Evolutionary conservation across 2,888 invertebrate species (phyloP).

Genomic region (Drosophila falleni): DNA sequence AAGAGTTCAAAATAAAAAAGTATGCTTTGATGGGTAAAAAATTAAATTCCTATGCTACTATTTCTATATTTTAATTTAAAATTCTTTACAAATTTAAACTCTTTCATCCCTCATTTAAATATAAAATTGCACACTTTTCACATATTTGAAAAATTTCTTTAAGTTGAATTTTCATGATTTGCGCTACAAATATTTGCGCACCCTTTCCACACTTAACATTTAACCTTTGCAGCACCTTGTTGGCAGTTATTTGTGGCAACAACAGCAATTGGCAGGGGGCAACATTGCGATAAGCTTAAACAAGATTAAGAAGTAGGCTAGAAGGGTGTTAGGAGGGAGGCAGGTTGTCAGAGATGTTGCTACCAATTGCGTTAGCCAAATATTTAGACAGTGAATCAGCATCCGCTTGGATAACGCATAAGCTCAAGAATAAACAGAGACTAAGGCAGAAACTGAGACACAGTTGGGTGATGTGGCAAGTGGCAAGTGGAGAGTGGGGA

Average conservation of each 20-base stretch:
- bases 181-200: slow-evolving; percentile 45
- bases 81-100: background rate
- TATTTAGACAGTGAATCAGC: slow-evolving; percentile 50
- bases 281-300: slow-evolving; percentile 46
- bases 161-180: slow-evolving; percentile 28
- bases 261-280: slow-evolving; percentile 6
- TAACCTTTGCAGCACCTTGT: slow-evolving; percentile 19
- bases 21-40: background rate
- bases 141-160: slow-evolving; percentile 12
- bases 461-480: slow-evolving; percentile 2
- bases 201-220: slow-evolving; percentile 2
- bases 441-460: slow-evolving; percentile 7
- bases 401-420: slow-evolving; percentile 38
- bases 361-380: slow-evolving; percentile 44
- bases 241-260: slow-evolving; percentile 51
- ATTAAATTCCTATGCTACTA: too few relatives aligned
- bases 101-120: background rate
- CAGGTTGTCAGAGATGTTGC: slow-evolving; percentile 20
- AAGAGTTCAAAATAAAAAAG: slow-evolving; percentile 61
- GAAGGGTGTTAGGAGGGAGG: too few relatives aligned
- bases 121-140: background rate
- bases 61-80: background rate
- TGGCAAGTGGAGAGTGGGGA: slow-evolving; percentile 5
- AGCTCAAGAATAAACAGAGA: slow-evolving; percentile 55
- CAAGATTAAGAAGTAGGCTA: slow-evolving; percentile 53